A percentile compares a stretch with the other conserved stretches of the same genome.
Evolutionary conservation across 2,113 vertebrate genomes (phyloP).

Genomic region (Tetrax tetrax): DNA sequence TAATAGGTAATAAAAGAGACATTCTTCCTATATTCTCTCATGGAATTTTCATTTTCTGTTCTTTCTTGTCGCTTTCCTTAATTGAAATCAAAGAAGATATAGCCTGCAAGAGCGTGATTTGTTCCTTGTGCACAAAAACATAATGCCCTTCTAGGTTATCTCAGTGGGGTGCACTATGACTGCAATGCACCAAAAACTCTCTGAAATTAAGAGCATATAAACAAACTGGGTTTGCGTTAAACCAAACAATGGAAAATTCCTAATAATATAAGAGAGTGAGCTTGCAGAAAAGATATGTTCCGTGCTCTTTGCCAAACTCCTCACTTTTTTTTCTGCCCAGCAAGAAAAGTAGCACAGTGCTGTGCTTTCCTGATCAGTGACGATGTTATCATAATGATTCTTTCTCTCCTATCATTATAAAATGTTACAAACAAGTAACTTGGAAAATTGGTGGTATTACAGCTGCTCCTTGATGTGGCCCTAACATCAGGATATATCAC

Average conservation of each 20-base stretch:
- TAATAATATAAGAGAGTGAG: not conserved
- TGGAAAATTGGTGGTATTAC: not conserved
- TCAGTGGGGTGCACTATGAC: constrained; percentile 12
- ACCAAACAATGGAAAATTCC: constrained; percentile 15
- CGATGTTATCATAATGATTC: not conserved
- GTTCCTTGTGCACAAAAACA: not conserved
- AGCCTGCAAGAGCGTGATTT: not conserved
- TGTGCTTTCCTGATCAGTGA: not conserved
- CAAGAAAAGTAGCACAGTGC: not conserved
- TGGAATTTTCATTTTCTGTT: not conserved
- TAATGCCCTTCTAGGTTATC: not conserved
- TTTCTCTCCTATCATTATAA: not conserved
- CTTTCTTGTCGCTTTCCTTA: not conserved
- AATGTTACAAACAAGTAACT: not conserved
- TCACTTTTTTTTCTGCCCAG: not conserved
- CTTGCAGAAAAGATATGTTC: not conserved
- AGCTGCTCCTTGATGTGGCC: not conserved
- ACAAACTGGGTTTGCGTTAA: not conserved
- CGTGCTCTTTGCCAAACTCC: not conserved
- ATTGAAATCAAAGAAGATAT: constrained; percentile 2
- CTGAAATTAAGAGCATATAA: constrained; percentile 42
- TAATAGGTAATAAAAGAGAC: not conserved
- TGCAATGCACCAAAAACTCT: constrained; percentile 28
- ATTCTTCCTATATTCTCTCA: not conserved
- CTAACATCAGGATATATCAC: not conserved